phyloP scores from a whole-genome alignment of 64 coral and sea anemone species.

The Montipora sp. region DNA sequence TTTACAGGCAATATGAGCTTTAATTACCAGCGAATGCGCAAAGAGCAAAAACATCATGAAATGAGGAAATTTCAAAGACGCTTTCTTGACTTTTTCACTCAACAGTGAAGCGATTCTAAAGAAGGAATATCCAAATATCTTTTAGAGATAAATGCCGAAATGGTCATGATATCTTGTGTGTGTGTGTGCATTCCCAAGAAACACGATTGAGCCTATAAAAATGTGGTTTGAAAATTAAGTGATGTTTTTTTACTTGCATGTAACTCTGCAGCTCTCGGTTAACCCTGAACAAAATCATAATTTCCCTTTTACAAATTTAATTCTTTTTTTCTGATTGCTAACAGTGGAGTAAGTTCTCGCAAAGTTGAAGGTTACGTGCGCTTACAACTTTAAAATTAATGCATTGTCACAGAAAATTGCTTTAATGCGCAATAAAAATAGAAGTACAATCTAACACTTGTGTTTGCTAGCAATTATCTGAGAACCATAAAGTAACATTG shows the following conservation, averaged over 20 bases:
- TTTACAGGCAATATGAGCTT: conserved; percentile 16
- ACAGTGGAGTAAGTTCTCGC: neutral
- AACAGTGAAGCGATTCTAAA: no score
- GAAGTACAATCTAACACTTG: neutral
- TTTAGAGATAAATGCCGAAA: neutral
- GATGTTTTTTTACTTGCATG: neutral
- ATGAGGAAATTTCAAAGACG: neutral
- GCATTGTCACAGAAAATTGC: conserved; percentile 3
- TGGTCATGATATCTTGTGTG: neutral
- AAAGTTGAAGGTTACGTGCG: neutral
- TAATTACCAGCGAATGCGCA: neutral
- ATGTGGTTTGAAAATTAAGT: neutral
- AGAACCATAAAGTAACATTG: neutral
- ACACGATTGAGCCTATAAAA: neutral
- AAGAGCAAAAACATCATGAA: neutral
- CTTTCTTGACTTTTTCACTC: neutral
- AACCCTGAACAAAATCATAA: neutral
- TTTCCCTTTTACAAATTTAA: neutral
- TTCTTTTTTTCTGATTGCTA: neutral
- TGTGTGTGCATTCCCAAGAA: neutral
- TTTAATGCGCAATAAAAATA: neutral
- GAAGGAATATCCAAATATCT: neutral
- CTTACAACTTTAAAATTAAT: neutral
- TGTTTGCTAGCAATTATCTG: neutral
- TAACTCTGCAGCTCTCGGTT: neutral